Conservation (phyloP, 2,113 vertebrate species). For the Capreolus pygargus region DNA sequence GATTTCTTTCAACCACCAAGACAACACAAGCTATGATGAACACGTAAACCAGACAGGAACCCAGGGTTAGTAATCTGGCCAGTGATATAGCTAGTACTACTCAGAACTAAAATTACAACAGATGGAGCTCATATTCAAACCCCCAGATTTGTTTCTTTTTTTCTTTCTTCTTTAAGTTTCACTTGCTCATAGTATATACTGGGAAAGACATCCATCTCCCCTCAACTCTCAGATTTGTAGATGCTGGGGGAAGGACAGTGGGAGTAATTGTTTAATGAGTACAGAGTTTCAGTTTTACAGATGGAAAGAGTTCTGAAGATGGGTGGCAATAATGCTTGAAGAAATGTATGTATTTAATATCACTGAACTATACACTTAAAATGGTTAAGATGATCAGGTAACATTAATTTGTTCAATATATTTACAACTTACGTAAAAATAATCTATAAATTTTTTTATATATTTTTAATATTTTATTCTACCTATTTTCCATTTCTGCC, state of each 20-base stretch:
- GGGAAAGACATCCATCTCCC: neutral
- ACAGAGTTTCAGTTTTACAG: neutral
- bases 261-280: neutral
- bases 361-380: neutral
- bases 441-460: neutral
- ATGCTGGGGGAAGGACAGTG: neutral
- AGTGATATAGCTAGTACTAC: neutral
- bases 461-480: neutral
- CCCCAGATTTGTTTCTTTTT: neutral
- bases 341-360: neutral
- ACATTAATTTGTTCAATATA: neutral
- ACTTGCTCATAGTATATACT: neutral
- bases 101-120: neutral
- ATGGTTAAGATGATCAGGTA: neutral
- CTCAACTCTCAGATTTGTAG: neutral
- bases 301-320: neutral
- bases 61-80: neutral
- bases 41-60: neutral
- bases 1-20: neutral
- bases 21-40: neutral
- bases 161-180: neutral
- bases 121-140: neutral
- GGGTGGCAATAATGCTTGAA: neutral
- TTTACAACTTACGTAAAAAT: neutral
- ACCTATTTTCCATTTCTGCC: neutral